phyloP scores from a whole-genome alignment of 2,113 vertebrate species.

The Craseonycteris thonglongyai region DNA sequence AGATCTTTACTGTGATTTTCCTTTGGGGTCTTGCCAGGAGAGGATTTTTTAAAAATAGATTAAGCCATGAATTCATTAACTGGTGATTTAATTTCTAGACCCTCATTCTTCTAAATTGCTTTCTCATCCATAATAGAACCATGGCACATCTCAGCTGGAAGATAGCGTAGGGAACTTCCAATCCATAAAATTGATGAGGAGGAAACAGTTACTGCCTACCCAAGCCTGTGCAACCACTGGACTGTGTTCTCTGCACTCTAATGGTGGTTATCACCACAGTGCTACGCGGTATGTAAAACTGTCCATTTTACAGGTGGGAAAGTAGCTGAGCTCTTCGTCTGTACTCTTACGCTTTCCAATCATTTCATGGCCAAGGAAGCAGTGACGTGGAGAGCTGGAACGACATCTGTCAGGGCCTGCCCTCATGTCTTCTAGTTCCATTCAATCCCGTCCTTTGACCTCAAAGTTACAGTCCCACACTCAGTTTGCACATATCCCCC shows the following conservation, averaged over 20 bases:
- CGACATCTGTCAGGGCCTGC: not conserved
- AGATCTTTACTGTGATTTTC: slow-evolving; percentile 46
- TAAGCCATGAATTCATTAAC: slow-evolving; percentile 47
- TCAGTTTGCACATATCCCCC: no score
- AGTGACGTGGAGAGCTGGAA: not conserved
- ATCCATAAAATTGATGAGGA: not conserved
- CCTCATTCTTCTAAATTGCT: not conserved
- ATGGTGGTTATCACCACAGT: not conserved
- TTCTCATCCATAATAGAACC: not conserved
- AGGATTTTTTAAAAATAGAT: slow-evolving; percentile 25
- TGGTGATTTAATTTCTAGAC: slow-evolving; percentile 30
- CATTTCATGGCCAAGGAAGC: not conserved
- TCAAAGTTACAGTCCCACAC: not conserved
- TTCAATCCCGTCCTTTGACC: not conserved
- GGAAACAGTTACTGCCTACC: not conserved
- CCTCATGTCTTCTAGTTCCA: not conserved
- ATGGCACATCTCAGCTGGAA: not conserved
- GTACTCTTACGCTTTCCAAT: not conserved
- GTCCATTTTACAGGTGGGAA: not conserved
- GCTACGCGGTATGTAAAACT: not conserved
- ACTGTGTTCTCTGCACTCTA: not conserved
- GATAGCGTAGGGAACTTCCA: not conserved
- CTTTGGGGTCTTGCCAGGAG: slow-evolving; percentile 13
- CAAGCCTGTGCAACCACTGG: not conserved
- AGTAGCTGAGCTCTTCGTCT: not conserved